A percentile compares a stretch with the other conserved stretches of the same genome.
Evolutionary conservation across 2,797 vertebrate species (phyloP).

Genomic region (Cuniculus paca): DNA sequence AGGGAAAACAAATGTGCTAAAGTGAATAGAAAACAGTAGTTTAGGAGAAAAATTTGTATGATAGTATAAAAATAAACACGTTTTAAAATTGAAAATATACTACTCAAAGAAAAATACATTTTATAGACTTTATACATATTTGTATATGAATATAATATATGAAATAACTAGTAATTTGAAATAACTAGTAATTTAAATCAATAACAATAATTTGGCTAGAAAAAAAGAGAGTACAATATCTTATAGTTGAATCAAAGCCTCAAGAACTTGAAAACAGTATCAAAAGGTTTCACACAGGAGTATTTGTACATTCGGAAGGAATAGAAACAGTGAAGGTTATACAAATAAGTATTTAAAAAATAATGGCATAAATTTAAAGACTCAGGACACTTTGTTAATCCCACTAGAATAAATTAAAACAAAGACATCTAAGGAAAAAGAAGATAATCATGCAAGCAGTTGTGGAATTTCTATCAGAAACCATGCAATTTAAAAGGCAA

Average conservation of each 20-base stretch:
- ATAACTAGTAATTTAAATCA: neutral
- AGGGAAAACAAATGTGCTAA: neutral
- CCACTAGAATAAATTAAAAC: neutral
- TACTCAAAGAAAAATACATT: neutral
- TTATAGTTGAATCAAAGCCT: neutral
- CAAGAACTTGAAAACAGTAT: neutral
- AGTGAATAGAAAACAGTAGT: neutral
- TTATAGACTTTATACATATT: too few relatives aligned
- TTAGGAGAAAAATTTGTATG: neutral
- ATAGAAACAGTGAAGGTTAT: neutral
- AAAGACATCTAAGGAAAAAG: neutral
- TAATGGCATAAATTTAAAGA: neutral
- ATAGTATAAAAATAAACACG: neutral
- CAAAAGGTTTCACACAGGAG: neutral
- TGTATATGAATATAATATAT: too few relatives aligned
- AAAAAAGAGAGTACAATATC: neutral
- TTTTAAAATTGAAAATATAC: neutral
- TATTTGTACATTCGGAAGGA: neutral
- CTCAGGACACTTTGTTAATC: neutral
- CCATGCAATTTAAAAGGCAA: neutral
- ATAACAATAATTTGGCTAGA: neutral
- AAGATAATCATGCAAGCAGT: neutral
- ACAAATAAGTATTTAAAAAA: conserved; percentile 1
- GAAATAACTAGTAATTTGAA: neutral
- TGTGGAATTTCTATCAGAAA: neutral